phyloP scores from a whole-genome alignment of 2,888 invertebrate genomes.

The Tribolium freemani region DNA sequence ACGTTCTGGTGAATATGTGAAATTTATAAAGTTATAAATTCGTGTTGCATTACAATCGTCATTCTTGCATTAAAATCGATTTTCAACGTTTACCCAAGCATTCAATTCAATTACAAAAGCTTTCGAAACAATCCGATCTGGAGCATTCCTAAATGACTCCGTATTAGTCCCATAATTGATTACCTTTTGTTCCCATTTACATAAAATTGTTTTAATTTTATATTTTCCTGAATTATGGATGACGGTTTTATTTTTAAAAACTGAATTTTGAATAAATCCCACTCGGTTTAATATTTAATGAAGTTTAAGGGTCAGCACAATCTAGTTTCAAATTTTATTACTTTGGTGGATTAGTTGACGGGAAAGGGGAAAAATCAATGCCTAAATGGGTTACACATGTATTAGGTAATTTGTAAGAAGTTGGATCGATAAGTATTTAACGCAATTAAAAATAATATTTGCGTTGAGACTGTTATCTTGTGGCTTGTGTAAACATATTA shows the following conservation, averaged over 20 bases:
- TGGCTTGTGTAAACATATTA: not conserved
- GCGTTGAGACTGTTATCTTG: no score
- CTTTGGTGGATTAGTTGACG: not conserved
- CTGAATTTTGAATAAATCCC: not conserved
- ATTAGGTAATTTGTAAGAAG: not conserved
- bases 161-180: not conserved
- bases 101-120: constrained; percentile 10
- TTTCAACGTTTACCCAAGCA: not conserved
- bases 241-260: not conserved
- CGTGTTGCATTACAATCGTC: not conserved
- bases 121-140: constrained; percentile 2
- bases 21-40: constrained; percentile 5
- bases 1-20: not conserved
- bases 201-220: not conserved
- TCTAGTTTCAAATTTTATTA: not conserved
- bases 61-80: constrained; percentile 8
- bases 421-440: not conserved
- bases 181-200: constrained; percentile 11
- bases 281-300: not conserved
- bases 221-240: not conserved
- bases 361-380: not conserved
- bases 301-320: not conserved
- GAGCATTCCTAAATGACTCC: constrained; percentile 1
- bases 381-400: not conserved
- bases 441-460: no score